Evolutionary conservation across 2,797 vertebrate genomes (phyloP), one percentile per base, ranked within the genome.

Genomic region (Artibeus lituratus): DNA sequence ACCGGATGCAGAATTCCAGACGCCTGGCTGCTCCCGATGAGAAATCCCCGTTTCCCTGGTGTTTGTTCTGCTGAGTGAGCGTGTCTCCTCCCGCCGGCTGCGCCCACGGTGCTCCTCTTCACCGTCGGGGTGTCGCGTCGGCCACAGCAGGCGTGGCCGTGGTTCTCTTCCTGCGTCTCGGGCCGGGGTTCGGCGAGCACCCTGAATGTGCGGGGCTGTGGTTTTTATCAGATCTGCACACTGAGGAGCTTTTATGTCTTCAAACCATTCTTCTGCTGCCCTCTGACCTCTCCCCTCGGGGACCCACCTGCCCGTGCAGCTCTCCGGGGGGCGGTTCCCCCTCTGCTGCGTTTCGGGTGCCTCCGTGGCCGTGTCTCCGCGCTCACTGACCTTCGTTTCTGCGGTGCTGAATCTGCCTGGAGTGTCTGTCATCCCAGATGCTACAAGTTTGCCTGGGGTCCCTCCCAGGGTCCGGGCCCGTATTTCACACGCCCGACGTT

Each of bases 101-200:
- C 70, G 74, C 19, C 18, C 3, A 42, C n/a, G 12, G 9, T 12
- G 62, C 70, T 62, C 32, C 88, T 24, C 65, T 59, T 2, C 22
- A 9, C 21, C 69, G 0, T 14, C 2, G 19, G 3, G 24, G 19
- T n/a, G n/a, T n/a, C 5, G 39, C 39, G 39, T 42, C 2, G 26
- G 0, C 32, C 0, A 0, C 5, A 2, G 21, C 0, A 0, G 0
- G 1, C 10, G n/a, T 35, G 4, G 51, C n/a, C 32, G 21, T 3
- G 0, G 1, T 9, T n/a, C 72, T 7, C 29, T 47, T 35, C 14
- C 0, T 5, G 57, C 11, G 12, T 5, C 59, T 32, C 2, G 14
- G 1, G 39, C n/a, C 62, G 16, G 2, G 39, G 39, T n/a, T 26
- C 3, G 0, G 0, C 0, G 21, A 21, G n/a, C 15, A 11, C 53